Percentiles rank a stretch among this genome's conserved stretches.
Conservation (phyloP, 2,888 invertebrate genomes). For the Morinoia aosen region DNA sequence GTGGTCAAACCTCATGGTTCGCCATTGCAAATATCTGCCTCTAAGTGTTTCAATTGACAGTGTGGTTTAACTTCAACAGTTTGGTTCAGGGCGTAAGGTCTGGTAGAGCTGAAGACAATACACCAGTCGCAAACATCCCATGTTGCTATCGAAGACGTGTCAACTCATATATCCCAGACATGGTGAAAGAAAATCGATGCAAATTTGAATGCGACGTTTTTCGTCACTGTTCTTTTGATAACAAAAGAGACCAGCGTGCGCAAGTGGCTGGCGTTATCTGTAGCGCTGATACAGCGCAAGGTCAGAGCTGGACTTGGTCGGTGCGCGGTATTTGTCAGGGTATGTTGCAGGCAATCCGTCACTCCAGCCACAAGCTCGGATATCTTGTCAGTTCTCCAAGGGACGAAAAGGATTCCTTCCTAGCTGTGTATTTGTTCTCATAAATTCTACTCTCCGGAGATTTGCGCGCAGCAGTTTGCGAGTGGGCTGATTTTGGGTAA, state of each 20-base stretch:
- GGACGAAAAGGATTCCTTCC: neutral
- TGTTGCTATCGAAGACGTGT: neutral
- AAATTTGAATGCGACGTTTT: neutral
- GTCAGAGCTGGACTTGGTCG: neutral
- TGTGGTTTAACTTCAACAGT: too few relatives aligned
- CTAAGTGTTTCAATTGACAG: too few relatives aligned
- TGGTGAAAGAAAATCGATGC: neutral
- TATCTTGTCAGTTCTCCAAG: neutral
- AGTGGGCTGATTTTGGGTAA: neutral
- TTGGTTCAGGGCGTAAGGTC: too few relatives aligned
- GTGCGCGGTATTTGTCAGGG: neutral
- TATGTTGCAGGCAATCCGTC: neutral
- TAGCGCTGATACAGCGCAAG: neutral
- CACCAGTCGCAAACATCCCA: too few relatives aligned
- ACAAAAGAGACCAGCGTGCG: neutral
- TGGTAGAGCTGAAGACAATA: too few relatives aligned
- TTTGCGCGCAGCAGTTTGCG: neutral
- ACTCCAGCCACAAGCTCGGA: neutral
- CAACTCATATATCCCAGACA: neutral
- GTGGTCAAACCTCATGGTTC: too few relatives aligned
- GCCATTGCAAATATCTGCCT: too few relatives aligned
- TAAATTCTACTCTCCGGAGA: neutral
- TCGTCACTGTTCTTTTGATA: neutral
- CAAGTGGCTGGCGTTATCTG: neutral
- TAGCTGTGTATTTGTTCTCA: neutral